These are phyloP conservation scores for Macaca nemestrina DNA, from an alignment of 2,113 vertebrate genomes.

Conservation along the genomic window DNA sequence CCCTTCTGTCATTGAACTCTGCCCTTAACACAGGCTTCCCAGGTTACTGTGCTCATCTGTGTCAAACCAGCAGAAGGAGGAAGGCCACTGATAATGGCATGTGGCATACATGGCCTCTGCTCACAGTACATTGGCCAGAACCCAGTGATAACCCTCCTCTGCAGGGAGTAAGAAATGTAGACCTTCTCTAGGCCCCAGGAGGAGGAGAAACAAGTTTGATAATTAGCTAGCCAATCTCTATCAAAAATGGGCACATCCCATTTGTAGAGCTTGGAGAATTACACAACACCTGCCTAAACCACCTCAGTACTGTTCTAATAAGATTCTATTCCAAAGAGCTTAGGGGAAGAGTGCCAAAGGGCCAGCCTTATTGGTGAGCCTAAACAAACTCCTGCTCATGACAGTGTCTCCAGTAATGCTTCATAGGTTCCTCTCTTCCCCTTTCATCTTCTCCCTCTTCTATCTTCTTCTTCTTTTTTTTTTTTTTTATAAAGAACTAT, in stretches of 20 bases:
- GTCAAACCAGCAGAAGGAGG: neutral
- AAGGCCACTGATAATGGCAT: neutral
- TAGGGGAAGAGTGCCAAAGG: neutral
- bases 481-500: neutral
- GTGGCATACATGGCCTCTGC: too few relatives aligned
- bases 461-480: neutral
- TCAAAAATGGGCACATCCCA: neutral
- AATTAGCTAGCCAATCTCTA: neutral
- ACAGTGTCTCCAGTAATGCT: neutral
- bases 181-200: neutral
- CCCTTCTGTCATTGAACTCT: neutral
- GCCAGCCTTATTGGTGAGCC: neutral
- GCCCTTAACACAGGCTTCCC: neutral
- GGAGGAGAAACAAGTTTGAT: neutral
- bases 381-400: neutral
- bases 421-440: neutral
- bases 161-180: neutral
- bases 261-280: neutral
- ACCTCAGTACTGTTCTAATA: neutral
- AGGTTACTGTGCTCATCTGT: neutral
- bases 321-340: neutral
- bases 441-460: neutral
- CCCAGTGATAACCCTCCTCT: neutral
- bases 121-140: neutral
- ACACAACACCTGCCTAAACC: neutral